Evolutionary conservation across 2,888 invertebrate genomes (phyloP).

Genomic region (Diarsia dahlii): DNA sequence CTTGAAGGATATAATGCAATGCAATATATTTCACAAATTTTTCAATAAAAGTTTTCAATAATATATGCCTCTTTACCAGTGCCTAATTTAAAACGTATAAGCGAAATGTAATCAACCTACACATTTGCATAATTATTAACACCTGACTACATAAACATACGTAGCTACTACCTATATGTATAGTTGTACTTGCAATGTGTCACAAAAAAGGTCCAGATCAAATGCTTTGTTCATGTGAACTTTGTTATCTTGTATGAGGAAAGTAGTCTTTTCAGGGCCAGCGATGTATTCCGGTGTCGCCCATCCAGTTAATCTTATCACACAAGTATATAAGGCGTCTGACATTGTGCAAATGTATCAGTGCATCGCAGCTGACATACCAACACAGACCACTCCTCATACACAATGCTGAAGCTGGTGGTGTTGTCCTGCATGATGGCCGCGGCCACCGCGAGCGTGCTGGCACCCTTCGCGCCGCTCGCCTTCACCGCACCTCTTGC

Average conservation of each 20-base stretch:
- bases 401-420: constrained; percentile 90
- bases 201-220: constrained; percentile 26
- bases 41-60: neutral
- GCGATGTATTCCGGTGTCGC: constrained; percentile 59
- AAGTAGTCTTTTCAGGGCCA: constrained; percentile 62
- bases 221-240: constrained; percentile 42
- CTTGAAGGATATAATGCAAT: neutral
- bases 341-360: constrained; percentile 76
- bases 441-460: constrained; percentile 85
- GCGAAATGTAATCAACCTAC: neutral
- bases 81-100: neutral
- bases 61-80: neutral
- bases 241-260: constrained; percentile 52
- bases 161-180: neutral
- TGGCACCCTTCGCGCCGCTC: constrained; percentile 63
- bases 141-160: neutral
- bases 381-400: constrained; percentile 85
- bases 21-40: neutral
- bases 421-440: constrained; percentile 92
- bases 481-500: constrained; percentile 55
- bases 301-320: constrained; percentile 69
- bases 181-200: constrained; percentile 15
- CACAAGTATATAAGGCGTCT: constrained; percentile 78
- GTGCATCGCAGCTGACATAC: constrained; percentile 74
- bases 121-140: constrained; percentile 14